These are phyloP conservation scores for Macrobrachium nipponense DNA, from an alignment of 1,140 invertebrate species.

Conservation along the genomic window DNA sequence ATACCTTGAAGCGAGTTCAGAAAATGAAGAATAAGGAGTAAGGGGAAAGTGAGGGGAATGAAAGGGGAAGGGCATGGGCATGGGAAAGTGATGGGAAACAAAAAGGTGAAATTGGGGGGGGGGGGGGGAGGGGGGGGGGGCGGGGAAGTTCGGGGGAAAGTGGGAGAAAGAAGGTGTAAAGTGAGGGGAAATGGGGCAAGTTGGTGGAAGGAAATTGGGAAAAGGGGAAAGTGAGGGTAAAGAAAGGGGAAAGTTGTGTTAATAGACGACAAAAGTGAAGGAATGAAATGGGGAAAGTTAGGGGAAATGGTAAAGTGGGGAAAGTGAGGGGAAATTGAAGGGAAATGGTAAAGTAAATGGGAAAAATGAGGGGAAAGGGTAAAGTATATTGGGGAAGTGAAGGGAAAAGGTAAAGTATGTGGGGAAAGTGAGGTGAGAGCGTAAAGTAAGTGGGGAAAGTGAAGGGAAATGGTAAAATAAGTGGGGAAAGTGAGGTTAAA, in stretches of 20 bases:
- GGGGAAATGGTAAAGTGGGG: too few relatives aligned
- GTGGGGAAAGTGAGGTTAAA: background rate
- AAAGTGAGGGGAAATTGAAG: background rate
- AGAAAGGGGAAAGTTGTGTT: background rate
- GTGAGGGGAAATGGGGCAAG: too few relatives aligned
- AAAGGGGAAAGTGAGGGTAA: background rate
- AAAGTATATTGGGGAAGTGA: background rate
- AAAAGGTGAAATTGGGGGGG: background rate
- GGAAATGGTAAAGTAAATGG: too few relatives aligned
- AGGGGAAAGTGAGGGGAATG: background rate
- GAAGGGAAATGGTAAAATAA: too few relatives aligned
- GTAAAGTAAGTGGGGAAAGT: background rate
- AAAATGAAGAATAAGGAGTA: background rate
- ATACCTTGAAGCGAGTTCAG: background rate
- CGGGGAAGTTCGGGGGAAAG: background rate
- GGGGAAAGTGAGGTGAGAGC: too few relatives aligned
- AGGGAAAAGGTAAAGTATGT: background rate
- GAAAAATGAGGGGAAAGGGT: constrained; percentile 8
- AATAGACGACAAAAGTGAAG: too few relatives aligned
- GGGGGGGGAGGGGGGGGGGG: background rate
- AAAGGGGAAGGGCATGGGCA: background rate
- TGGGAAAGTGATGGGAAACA: background rate
- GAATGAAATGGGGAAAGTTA: too few relatives aligned
- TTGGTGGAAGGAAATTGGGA: too few relatives aligned
- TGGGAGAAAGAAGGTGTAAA: background rate